Evolutionary conservation across 2,113 vertebrate genomes (phyloP).

Genomic region (Tachysurus fulvidraco): DNA sequence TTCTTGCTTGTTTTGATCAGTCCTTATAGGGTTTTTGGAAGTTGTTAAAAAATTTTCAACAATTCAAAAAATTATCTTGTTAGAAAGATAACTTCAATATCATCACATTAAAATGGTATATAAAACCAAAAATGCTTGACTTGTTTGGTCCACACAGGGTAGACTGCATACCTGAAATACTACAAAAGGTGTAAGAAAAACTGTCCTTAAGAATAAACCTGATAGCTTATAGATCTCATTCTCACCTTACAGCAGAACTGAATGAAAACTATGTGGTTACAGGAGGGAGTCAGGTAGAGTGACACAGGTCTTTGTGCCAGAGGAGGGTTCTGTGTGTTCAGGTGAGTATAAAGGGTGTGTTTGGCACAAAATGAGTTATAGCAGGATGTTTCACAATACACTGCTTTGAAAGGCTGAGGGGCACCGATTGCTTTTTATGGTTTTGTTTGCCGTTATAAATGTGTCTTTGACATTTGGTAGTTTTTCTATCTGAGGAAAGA

Average conservation of each 20-base stretch:
- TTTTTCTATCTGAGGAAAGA: background rate
- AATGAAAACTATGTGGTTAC: slow-evolving; percentile 9
- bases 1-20: background rate
- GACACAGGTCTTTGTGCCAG: slow-evolving; percentile 3
- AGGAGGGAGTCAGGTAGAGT: background rate
- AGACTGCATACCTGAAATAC: background rate
- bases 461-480: background rate
- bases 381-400: slow-evolving; percentile 28
- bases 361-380: slow-evolving; percentile 25
- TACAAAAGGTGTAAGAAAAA: background rate
- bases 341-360: slow-evolving; percentile 6
- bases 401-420: background rate
- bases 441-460: background rate
- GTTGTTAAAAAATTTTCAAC: background rate
- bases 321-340: slow-evolving; percentile 10
- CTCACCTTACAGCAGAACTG: slow-evolving; percentile 15
- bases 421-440: background rate
- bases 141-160: background rate
- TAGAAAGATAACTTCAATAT: background rate
- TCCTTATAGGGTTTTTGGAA: background rate
- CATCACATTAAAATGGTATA: background rate
- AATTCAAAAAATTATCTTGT: background rate
- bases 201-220: background rate
- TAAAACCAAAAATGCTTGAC: background rate
- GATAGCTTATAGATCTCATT: background rate